A percentile compares a stretch with the other conserved stretches of the same genome.
Conservation (phyloP, 2,113 vertebrate species). For the rabbit (Oryctolagus cuniculus) region DNA sequence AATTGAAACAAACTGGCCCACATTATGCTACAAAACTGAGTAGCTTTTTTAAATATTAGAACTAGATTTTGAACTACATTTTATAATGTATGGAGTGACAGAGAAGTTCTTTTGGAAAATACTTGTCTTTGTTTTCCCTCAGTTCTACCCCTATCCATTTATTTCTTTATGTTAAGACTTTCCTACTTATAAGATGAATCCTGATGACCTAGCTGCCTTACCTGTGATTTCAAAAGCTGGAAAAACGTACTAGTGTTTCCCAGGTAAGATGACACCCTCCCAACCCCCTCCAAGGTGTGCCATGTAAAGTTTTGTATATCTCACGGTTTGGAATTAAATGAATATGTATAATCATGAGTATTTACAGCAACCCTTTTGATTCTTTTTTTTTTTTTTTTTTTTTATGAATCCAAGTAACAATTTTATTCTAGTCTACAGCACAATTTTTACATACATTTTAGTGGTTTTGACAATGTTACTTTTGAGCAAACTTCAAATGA, state of each 20-base stretch:
- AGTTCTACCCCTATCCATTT: not conserved
- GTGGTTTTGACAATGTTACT: constrained; percentile 87
- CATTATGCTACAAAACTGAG: not conserved
- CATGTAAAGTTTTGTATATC: not conserved
- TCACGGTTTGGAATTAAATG: not conserved
- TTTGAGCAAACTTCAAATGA: constrained; percentile 81
- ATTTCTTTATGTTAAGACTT: not conserved
- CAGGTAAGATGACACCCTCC: not conserved
- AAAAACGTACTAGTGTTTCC: not conserved
- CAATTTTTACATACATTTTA: constrained; percentile 79
- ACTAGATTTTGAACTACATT: not conserved
- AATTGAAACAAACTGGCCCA: not conserved
- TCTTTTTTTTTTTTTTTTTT: too few relatives aligned
- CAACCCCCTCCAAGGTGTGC: too few relatives aligned
- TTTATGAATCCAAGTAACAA: constrained; percentile 80
- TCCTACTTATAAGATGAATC: not conserved
- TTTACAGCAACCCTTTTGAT: not conserved
- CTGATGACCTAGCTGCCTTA: not conserved
- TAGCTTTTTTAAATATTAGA: not conserved
- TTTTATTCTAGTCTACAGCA: constrained; percentile 84
- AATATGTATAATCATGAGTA: not conserved
- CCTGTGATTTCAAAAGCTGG: not conserved
- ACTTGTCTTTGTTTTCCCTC: not conserved
- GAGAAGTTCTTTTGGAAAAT: not conserved
- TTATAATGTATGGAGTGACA: not conserved